Conservation (phyloP, 2,113 vertebrate genomes). For the Phylloscopus trochilus region DNA sequence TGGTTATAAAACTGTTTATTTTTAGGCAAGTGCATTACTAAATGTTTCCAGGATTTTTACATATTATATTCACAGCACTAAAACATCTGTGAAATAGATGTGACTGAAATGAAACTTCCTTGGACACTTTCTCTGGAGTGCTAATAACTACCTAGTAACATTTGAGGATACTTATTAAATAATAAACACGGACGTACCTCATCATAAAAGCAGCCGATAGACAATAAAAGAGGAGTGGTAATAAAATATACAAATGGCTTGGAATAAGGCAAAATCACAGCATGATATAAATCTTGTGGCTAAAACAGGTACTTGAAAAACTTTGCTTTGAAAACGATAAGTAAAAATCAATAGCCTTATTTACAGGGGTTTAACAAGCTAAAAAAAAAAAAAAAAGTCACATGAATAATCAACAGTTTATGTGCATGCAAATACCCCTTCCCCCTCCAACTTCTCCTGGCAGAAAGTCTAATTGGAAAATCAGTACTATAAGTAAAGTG, state of each 20-base stretch:
- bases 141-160: conserved; percentile 43
- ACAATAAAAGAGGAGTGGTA: conserved; percentile 62
- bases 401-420: conserved; percentile 68
- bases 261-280: conserved; percentile 59
- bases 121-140: conserved; percentile 56
- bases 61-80: conserved; percentile 67
- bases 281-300: conserved; percentile 18
- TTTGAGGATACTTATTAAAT: conserved; percentile 61
- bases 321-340: conserved; percentile 63
- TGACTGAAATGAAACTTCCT: conserved; percentile 66
- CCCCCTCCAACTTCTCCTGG: conserved; percentile 67
- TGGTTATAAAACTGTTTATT: conserved; percentile 77
- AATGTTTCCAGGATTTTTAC: conserved; percentile 74
- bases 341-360: conserved; percentile 66
- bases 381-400: conserved; percentile 32
- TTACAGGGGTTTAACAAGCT: conserved; percentile 68
- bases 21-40: conserved; percentile 74
- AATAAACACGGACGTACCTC: conserved; percentile 49
- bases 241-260: conserved; percentile 51
- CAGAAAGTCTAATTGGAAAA: conserved; percentile 76
- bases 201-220: conserved; percentile 63
- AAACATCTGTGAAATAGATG: conserved; percentile 75
- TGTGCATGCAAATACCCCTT: conserved; percentile 71
- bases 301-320: conserved; percentile 56
- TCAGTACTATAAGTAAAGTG: conserved; percentile 69